Evolutionary conservation across 2,888 invertebrate species (phyloP), one percentile per base, ranked within the genome.

Genomic region (Limnephilus lunatus): DNA sequence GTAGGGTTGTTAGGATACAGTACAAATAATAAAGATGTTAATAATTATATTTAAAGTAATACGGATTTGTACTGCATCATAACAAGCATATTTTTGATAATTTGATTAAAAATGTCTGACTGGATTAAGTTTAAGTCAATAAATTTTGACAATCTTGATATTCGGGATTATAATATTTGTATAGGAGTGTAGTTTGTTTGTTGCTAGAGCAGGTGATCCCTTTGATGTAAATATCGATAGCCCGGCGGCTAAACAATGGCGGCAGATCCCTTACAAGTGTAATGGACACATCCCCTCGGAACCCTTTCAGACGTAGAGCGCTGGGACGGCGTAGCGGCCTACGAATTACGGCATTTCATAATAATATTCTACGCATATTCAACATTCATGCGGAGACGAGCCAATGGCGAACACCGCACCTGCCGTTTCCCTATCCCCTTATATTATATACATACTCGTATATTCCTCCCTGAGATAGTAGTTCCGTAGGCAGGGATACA

Each of bases 371-470:
- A 88, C 91, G 91, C 87, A 81, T 90, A 92, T 93, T 89, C 91
- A 90, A 90, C 92, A 88, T 90, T 90, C 92, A 91, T 85, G 91
- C 48, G 80, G 92, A 93, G 91, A 91, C 86, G 90, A 88, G 90
- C 93, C 93, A 93, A 93, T 93, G 91, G 93, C 92, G 91, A 88
- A 89, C 85, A 48, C 90, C 91, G 92, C 93, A 93, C 93, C 93
- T 93, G 93, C 92, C 92, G 92, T 81, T 83, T 82, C 91, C 88
- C 93, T 81, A 68, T 25, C 91, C 89, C 91, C 90, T 86, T 91
- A 82, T 91, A 68, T 68, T 68, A 68, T 68, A 68, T 68, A 68
- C 68, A 68, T 68, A 9, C 68, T 7, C 19, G 68, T 68, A 86
- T 90, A 90, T 92, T 92, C 87, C 87, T 85, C 87, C 15, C 25